Percentiles rank a stretch among this genome's conserved stretches.
phyloP scores from a whole-genome alignment of 2,113 vertebrate species.

The Lepisosteus osseus region DNA sequence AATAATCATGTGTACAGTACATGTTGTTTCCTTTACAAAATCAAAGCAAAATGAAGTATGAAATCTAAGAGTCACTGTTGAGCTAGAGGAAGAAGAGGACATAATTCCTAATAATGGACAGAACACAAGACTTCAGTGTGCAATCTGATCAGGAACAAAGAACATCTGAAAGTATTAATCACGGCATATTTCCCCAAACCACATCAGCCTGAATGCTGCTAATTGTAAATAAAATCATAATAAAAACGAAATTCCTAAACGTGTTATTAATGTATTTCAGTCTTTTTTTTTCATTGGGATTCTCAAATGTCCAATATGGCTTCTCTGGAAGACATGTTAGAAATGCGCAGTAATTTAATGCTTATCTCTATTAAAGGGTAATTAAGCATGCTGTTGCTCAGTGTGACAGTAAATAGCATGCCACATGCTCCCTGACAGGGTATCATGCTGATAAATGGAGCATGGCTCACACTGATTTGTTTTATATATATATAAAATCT shows the following conservation, averaged over 20 bases:
- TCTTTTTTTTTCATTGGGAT: not conserved
- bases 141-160: too few species aligned
- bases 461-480: not conserved
- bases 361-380: constrained; percentile 1
- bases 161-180: too few species aligned
- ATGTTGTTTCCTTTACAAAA: too few species aligned
- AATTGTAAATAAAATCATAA: too few species aligned
- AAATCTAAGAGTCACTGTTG: too few species aligned
- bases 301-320: not conserved
- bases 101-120: too few species aligned
- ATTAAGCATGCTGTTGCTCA: constrained; percentile 4
- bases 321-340: not conserved
- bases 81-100: too few species aligned
- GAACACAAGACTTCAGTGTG: too few species aligned
- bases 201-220: too few species aligned
- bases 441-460: constrained; percentile 11
- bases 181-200: too few species aligned
- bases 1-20: too few species aligned
- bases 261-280: not conserved
- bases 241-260: not conserved
- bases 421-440: constrained; percentile 4
- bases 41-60: too few species aligned
- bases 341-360: not conserved
- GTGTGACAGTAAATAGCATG: constrained; percentile 12
- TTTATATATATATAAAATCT: not conserved